These are phyloP conservation scores for Troilus luridus DNA, from an alignment of 2,888 invertebrate species.

Conservation along the genomic window DNA sequence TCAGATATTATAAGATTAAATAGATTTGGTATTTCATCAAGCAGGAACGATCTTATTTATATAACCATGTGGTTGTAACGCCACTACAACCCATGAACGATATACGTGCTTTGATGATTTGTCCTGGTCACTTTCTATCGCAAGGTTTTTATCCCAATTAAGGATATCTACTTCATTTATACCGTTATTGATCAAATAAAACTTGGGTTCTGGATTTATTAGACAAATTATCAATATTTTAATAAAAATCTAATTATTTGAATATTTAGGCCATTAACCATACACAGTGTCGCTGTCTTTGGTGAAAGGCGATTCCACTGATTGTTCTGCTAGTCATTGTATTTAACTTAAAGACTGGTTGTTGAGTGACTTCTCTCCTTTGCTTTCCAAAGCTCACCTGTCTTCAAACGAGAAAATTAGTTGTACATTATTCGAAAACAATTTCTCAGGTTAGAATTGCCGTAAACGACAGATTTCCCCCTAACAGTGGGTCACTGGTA, in stretches of 20 bases:
- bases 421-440: constrained; percentile 17
- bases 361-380: background rate
- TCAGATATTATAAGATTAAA: too few species aligned
- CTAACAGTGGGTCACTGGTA: background rate
- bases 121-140: too few species aligned
- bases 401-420: constrained; percentile 26
- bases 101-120: too few species aligned
- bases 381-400: constrained; percentile 20
- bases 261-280: background rate
- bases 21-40: too few species aligned
- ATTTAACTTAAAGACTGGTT: background rate
- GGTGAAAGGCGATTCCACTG: background rate
- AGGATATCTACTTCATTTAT: too few species aligned
- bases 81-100: too few species aligned
- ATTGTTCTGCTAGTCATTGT: background rate
- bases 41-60: too few species aligned
- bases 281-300: background rate
- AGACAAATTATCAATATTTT: background rate
- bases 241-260: too few species aligned
- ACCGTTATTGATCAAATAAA: too few species aligned
- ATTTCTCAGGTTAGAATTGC: background rate
- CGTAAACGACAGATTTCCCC: constrained; percentile 7
- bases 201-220: too few species aligned
- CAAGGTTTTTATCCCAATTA: too few species aligned
- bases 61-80: too few species aligned